Evolutionary conservation across 1,140 invertebrate species (phyloP), one percentile per base, ranked within the genome.

Genomic region (Armadillidium nasatum): DNA sequence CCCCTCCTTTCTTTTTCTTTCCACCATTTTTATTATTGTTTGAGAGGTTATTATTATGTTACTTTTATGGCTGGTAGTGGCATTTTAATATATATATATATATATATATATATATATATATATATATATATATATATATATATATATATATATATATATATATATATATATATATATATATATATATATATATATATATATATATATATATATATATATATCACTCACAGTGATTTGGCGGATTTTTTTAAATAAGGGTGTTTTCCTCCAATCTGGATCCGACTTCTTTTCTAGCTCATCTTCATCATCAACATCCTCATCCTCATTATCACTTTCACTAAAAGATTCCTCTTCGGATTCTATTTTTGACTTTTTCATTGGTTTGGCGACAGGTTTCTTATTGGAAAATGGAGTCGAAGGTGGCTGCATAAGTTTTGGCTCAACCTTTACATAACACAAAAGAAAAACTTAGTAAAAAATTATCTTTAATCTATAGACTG

Each of bases 221-320:
- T 3, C 6, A 3, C 33, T 33, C 33, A 33, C 33, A 77, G 33
- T 80, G 7, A 73, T 76, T n/a, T 72, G 15, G 15, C 10, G 50
- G 19, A 81, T 82, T 19, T 70, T 76, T 19, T 71, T 75, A 21
- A 80, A 80, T 7, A 83, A 71, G 45, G 82, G 82, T 13, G 82
- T 83, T 45, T 79, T 80, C 7, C 73, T 46, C 81, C 81, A 83
- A 21, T 83, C 82, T 11, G 82, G 82, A 73, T 83, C 82, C 15
- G 77, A 22, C 75, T 44, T 78, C 23, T 75, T 44, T 10, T 44
- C 44, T 66, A 10, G 15, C 44, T 72, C 79, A 19, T 74, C 50
- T 45, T 73, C 71, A 10, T 54, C 70, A 3, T 74, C 73, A 21
- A 60, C 68, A 19, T 68, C 10, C 13, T 74, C 69, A n/a, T 21